Evolutionary conservation across 2,888 invertebrate genomes (phyloP).

Genomic region (Tromatobia lineatoria): DNA sequence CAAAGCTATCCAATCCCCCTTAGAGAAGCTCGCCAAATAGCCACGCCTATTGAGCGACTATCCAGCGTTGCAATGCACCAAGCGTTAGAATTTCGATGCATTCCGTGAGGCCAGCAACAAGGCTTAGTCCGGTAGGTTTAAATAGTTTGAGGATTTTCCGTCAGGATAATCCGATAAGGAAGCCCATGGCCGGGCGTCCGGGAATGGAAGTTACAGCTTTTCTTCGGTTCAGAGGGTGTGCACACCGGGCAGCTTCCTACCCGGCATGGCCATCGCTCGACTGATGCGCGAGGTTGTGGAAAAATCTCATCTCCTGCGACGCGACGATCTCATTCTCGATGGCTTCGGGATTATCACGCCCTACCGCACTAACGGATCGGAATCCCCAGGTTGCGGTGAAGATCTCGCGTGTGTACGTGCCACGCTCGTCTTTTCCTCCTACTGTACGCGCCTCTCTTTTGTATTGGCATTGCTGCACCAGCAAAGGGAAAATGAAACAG

Average conservation of each 20-base stretch:
- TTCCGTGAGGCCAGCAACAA: conserved; percentile 37
- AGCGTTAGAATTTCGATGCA: conserved; percentile 41
- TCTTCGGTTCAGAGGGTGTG: conserved; percentile 27
- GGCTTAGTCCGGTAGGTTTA: conserved; percentile 73
- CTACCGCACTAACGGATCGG: conserved; percentile 79
- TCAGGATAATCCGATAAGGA: conserved; percentile 80
- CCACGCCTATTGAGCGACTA: conserved; percentile 1
- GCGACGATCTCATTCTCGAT: conserved; percentile 78
- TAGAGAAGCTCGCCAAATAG: conserved; percentile 20
- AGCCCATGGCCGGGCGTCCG: conserved; percentile 63
- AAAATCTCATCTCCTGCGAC: conserved; percentile 61
- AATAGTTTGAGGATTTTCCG: conserved; percentile 77
- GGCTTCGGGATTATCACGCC: conserved; percentile 81
- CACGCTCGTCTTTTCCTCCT: not conserved
- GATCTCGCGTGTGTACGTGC: conserved; percentile 47
- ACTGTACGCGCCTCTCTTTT: not conserved
- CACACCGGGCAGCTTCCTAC: not conserved
- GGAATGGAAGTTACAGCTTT: conserved; percentile 51
- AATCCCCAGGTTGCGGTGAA: conserved; percentile 72
- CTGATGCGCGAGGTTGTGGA: conserved; percentile 34
- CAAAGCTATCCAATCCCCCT: conserved; percentile 11
- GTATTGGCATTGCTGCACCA: not conserved
- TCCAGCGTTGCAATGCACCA: conserved; percentile 3
- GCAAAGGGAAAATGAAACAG: not conserved
- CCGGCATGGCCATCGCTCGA: conserved; percentile 8